Conservation (phyloP, 2,888 invertebrate species). For the Polydesmus complanatus region DNA sequence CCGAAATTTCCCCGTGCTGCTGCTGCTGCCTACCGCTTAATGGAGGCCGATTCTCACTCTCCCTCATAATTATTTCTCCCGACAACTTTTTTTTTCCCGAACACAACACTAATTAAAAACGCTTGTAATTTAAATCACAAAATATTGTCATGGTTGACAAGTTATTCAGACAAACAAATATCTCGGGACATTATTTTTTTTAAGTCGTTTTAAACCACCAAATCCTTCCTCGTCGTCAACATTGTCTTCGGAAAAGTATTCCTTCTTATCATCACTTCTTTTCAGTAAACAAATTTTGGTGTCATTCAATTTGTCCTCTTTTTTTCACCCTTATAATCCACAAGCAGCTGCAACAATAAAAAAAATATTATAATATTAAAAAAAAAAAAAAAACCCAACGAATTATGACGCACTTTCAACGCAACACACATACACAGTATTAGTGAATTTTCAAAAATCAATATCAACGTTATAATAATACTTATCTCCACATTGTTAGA, state of each 20-base stretch:
- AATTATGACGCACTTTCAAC: neutral
- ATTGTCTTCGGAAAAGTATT: no score
- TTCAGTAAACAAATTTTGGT: neutral
- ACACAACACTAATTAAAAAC: neutral
- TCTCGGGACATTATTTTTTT: no score
- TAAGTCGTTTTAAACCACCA: no score
- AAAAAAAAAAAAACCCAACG: neutral
- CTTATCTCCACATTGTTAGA: no score
- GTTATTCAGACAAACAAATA: no score
- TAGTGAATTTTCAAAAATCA: no score
- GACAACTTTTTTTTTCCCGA: no score
- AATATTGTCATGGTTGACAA: neutral
- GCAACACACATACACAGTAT: neutral
- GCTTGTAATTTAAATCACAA: neutral
- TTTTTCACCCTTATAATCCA: neutral
- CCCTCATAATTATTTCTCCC: constrained; percentile 18
- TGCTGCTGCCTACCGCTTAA: neutral
- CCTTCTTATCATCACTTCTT: no score
- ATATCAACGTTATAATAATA: no score
- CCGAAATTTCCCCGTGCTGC: neutral
- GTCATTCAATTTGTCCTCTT: neutral
- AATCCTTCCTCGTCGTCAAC: no score
- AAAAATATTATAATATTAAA: no score
- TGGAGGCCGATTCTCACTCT: constrained; percentile 9
- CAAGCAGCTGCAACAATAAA: neutral